Percentiles rank a stretch among this genome's conserved stretches.
Evolutionary conservation across 2,888 invertebrate genomes (phyloP).

Genomic region (Pterostichus madidus): DNA sequence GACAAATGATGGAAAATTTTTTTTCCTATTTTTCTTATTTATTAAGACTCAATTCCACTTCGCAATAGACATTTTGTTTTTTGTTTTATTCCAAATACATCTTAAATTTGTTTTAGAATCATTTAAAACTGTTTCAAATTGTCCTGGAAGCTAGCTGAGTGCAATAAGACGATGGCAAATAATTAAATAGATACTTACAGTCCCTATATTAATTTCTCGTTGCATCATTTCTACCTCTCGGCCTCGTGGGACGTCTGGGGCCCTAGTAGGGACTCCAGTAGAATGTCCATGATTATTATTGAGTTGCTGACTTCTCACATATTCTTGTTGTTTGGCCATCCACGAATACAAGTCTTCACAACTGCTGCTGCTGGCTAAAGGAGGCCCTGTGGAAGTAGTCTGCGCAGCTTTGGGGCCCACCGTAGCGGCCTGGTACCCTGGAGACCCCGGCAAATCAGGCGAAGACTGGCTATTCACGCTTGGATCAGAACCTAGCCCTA

Average conservation of each 20-base stretch:
- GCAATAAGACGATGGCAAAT: too few species aligned
- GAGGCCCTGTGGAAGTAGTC: conserved; percentile 66
- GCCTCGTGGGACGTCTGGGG: neutral
- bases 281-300: conserved; percentile 34
- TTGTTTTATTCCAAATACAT: too few species aligned
- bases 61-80: too few species aligned
- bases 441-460: conserved; percentile 76
- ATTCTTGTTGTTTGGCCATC: conserved; percentile 95
- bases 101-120: too few species aligned
- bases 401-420: neutral
- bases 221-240: conserved; percentile 51
- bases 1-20: too few species aligned
- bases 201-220: conserved; percentile 52
- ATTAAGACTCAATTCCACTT: too few species aligned
- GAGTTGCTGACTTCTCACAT: conserved; percentile 74
- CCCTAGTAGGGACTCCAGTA: neutral
- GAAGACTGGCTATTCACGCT: conserved; percentile 78
- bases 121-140: too few species aligned
- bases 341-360: conserved; percentile 94
- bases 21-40: too few species aligned
- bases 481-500: conserved; percentile 82
- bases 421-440: conserved; percentile 73
- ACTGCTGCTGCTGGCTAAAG: conserved; percentile 71
- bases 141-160: too few species aligned
- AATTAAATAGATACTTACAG: conserved; percentile 26